Evolutionary conservation across 2,113 vertebrate genomes (phyloP), one percentile per base, ranked within the genome.

Genomic region (Bambusicola thoracicus): DNA sequence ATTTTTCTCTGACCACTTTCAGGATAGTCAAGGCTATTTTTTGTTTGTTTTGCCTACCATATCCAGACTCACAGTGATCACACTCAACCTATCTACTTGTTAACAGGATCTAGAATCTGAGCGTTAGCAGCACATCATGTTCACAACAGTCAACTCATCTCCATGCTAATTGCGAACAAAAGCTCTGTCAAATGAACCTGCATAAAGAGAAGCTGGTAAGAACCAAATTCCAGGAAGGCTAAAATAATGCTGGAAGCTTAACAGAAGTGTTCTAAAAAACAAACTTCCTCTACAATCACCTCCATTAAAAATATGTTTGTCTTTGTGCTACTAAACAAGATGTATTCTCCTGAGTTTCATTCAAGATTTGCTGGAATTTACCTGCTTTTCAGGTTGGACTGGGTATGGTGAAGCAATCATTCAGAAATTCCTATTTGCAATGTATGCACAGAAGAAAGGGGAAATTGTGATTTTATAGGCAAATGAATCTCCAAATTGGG

Each of bases 131-230:
- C 38, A 67, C 34, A 93, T 87, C 1, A 12, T 10, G 30, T 32
- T 58, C 3, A 27, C 19, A 63, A 30, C 19, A 46, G 85, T 76
- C 49, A 90, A 36, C 20, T 83, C 61, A 22, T 74, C 8, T 7
- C 11, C 0, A 1, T 19, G 73, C 4, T 34, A 70, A 81, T 6
- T 18, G 10, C 12, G 10, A 74, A 63, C 0, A 0, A 5, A 55
- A 76, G 53, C n/a, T 58, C 44, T 40, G 8, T 77, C 34, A 80
- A 87, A 70, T 18, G 4, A 10, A 70, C 21, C 30, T 74, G 21
- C 44, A 49, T 34, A 67, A 59, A 94, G 10, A 91, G 15, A 4
- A 76, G 10, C 10, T 2, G 2, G 24, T 32, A 72, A 83, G 46
- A 77, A 80, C 7, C 36, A 14, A 85, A 80, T 41, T 30, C 22